These are phyloP conservation scores for Nemapogon koenigi DNA, from an alignment of 2,888 invertebrate species.

Conservation along the genomic window DNA sequence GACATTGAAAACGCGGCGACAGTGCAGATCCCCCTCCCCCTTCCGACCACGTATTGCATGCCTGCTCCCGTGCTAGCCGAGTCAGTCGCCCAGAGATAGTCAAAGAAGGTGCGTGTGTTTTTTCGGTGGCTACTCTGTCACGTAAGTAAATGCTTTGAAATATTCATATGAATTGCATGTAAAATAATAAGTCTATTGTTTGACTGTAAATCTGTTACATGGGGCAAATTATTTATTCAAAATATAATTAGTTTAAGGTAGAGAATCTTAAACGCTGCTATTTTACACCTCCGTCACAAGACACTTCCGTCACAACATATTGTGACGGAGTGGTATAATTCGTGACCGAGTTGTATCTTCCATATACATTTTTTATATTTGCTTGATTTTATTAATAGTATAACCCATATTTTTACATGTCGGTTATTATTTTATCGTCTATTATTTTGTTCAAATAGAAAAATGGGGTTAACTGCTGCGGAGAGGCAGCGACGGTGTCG, in stretches of 20 bases:
- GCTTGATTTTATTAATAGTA: too few relatives aligned
- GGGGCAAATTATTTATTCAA: constrained; percentile 11
- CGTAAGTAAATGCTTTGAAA: constrained; percentile 12
- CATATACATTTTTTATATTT: too few relatives aligned
- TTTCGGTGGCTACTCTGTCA: constrained; percentile 12
- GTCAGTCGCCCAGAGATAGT: constrained; percentile 12
- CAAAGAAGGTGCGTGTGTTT: constrained; percentile 9
- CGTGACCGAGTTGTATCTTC: background rate
- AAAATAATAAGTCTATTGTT: constrained; percentile 13
- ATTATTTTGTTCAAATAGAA: constrained; percentile 8
- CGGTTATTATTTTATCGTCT: background rate
- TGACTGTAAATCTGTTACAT: constrained; percentile 13
- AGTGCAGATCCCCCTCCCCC: constrained; percentile 6
- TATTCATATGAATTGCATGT: constrained; percentile 9
- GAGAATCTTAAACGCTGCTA: too few relatives aligned
- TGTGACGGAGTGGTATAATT: too few relatives aligned
- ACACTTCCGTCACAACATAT: too few relatives aligned
- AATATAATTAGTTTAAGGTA: constrained; percentile 2
- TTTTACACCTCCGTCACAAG: too few relatives aligned
- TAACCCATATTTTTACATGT: background rate
- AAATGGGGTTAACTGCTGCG: constrained; percentile 16
- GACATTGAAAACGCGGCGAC: background rate
- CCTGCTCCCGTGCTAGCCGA: constrained; percentile 5
- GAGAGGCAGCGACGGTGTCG: constrained; percentile 18
- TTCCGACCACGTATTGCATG: constrained; percentile 1